phyloP scores from a whole-genome alignment of 2,797 vertebrate genomes.

The Geotrypetes seraphini region DNA sequence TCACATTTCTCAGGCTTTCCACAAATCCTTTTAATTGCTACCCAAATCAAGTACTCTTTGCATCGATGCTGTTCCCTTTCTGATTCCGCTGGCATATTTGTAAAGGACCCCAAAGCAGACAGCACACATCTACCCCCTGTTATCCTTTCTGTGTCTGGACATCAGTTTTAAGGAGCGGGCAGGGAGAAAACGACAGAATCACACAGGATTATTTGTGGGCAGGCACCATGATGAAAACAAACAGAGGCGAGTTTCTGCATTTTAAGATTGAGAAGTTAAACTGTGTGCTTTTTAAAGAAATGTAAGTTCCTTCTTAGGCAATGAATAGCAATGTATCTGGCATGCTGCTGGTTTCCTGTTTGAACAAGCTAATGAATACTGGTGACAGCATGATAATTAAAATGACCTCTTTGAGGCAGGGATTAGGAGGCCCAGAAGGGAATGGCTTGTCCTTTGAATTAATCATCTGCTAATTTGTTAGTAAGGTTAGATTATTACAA shows the following conservation, averaged over 20 bases:
- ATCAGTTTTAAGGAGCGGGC: neutral
- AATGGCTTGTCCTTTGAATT: slow-evolving; percentile 31
- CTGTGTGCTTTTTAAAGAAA: slow-evolving; percentile 9
- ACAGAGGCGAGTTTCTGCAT: neutral
- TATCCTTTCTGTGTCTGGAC: neutral
- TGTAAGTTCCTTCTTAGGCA: slow-evolving; percentile 31
- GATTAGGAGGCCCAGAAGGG: slow-evolving; percentile 34
- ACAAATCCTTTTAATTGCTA: too few species aligned
- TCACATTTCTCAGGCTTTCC: too few species aligned
- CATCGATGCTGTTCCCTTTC: too few species aligned
- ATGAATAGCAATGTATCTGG: slow-evolving; percentile 36
- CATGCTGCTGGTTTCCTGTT: slow-evolving; percentile 19
- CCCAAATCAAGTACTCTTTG: too few species aligned
- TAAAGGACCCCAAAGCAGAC: too few species aligned
- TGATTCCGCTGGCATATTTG: too few species aligned
- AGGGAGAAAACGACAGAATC: neutral
- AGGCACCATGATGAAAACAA: slow-evolving; percentile 1
- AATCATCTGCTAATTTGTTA: slow-evolving; percentile 27
- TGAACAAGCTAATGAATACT: slow-evolving; percentile 41
- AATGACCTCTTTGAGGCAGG: slow-evolving; percentile 49
- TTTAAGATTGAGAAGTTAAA: slow-evolving; percentile 31
- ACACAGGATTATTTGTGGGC: neutral
- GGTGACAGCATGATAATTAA: slow-evolving; percentile 52
- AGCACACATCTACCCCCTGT: neutral
- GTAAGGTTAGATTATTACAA: slow-evolving; percentile 26